Base-by-base conservation (phyloP, 2,797 vertebrate species). In the Pangasius mekongensis region DNA sequence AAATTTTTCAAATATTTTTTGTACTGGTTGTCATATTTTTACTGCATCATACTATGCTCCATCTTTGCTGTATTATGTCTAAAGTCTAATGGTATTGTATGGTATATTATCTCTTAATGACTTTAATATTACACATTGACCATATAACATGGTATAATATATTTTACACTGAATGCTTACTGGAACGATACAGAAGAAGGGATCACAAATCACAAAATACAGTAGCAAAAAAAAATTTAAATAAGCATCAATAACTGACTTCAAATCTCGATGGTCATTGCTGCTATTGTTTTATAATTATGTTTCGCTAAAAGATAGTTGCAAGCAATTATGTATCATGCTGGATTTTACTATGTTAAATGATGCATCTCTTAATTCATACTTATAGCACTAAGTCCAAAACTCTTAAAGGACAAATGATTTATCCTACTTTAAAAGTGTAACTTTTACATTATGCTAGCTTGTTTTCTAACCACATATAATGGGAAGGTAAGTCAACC, bases 371-470 rank as follows among this genome's bases (percentile, higher is more conserved):
- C 24, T n/a, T 43, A n/a, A 43, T 83, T 80, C n/a, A 16, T 16
- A 62, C 33, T 7, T 39, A 39, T 3, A 62, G 56, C 36, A 22
- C 30, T 24, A 56, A 14, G 1, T 49, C 62, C 60, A 2, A 83
- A 67, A 83, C 27, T 64, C 56, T n/a, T 22, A 5, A 43, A 49
- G 54, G 77, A 56, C 81, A 22, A 86, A 67, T 54, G 33, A 66
- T 80, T 87, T 56, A 66, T 66, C 5, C 62, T 80, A 39, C 62
- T 67, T 56, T 33, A 30, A 87, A 83, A 83, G 54, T 87, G 66
- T n/a, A 87, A 84, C 56, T 77, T 84, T 88, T 56, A 84, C 71
- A 84, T 77, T 69, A 87, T 39, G 33, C 71, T 58, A 56, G 62
- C n/a, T 73, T 83, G 67, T 87, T 81, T 83, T 83, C 33, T 74